Evolutionary conservation across 2,797 vertebrate species (phyloP), one percentile per base, ranked within the genome.

Genomic region (Dermochelys coriacea): DNA sequence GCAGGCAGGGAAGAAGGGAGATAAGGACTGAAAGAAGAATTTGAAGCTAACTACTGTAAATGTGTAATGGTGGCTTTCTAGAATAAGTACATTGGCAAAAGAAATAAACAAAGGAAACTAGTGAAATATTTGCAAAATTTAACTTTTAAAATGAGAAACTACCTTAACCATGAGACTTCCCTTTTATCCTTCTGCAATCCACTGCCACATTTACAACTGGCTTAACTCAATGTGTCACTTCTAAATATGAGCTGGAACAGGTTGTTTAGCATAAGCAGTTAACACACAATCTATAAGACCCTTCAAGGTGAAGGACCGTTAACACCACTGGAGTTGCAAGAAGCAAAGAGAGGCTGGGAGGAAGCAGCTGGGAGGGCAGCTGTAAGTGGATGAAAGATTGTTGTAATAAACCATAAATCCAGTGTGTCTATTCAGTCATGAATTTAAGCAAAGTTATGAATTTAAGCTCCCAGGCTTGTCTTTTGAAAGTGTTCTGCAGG

Each of bases 61-160:
- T 34, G 85, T 83, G 50, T 6, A 74, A 49, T 57, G 50, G 5
- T 88, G 4, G 77, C n/a, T 92, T 90, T 92, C 18, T 79, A 81
- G 68, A 50, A 6, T 86, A 84, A 91, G 84, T 81, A 37, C 34
- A 37, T 37, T 23, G 8, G 34, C 34, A 89, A 93, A 59, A 37
- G 81, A 75, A 87, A 7, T 18, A 77, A 41, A 92, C 80, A 3
- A 89, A 45, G 12, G 31, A 87, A 55, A 3, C 57, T 31, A 84
- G 23, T 79, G 59, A 84, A 91, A 88, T 31, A 12, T 31, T 82
- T 81, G 27, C 68, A 41, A 79, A 75, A 71, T 84, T 91, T 47
- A 82, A 49, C 54, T 93, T 96, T 93, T 90, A 87, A 87, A 92
- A 95, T 85, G 5, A 84, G 80, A 80, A 91, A 90, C 87, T 92